phyloP scores from a whole-genome alignment of 1,140 invertebrate species.

The Cryptotermes secundus region DNA sequence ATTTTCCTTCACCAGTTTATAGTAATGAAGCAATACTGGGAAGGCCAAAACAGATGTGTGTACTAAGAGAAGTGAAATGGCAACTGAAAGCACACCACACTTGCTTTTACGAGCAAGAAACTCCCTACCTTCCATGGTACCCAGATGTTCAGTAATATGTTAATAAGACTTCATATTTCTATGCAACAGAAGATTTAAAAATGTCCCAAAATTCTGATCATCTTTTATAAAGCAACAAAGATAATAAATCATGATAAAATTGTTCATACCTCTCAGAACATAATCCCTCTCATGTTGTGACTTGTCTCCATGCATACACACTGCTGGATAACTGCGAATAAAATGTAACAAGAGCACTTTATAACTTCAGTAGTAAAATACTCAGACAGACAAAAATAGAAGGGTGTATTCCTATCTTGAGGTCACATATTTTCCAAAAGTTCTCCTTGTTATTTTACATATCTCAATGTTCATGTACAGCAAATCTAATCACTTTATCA shows the following conservation, averaged over 20 bases:
- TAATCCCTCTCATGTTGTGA: conserved; percentile 85
- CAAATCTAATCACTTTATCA: too few species aligned
- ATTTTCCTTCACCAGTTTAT: too few species aligned
- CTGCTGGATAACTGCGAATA: conserved; percentile 64
- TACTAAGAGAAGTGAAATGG: too few species aligned
- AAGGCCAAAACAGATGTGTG: neutral
- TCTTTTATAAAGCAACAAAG: neutral
- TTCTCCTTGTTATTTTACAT: neutral
- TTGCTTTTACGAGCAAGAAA: conserved; percentile 37
- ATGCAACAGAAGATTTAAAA: too few species aligned
- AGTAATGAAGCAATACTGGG: neutral
- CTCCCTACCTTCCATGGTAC: too few species aligned
- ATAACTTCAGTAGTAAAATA: neutral
- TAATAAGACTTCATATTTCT: too few species aligned
- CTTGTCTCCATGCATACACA: conserved; percentile 89
- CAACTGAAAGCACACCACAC: neutral
- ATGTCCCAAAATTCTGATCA: too few species aligned
- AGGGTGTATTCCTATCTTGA: neutral
- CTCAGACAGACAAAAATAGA: neutral
- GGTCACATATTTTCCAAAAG: neutral
- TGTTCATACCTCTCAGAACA: conserved; percentile 49
- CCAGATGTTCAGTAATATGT: too few species aligned
- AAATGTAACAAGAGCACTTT: too few species aligned
- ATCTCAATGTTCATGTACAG: neutral
- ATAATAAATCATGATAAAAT: conserved; percentile 7